These are phyloP conservation scores for Plusia festucae DNA, from an alignment of 2,888 invertebrate genomes.

Conservation along the genomic window DNA sequence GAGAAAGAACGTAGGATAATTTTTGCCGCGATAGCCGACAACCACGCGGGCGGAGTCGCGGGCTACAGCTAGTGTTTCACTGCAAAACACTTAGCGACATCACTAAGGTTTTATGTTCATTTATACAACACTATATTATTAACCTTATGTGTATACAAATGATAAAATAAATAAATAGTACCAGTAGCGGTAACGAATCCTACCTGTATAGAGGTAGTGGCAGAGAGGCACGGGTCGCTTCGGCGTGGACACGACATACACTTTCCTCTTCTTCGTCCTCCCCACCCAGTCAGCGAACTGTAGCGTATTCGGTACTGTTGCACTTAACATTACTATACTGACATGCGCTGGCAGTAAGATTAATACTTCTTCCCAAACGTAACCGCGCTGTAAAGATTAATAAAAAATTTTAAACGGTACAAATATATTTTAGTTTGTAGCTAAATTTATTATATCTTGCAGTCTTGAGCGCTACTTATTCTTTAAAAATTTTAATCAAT, in stretches of 20 bases:
- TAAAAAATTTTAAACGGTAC: background rate
- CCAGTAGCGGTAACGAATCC: too few species aligned
- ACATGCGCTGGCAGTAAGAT: constrained; percentile 98
- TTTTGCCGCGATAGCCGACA: too few species aligned
- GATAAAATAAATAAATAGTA: too few species aligned
- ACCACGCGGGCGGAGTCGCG: too few species aligned
- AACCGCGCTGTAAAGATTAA: constrained; percentile 92
- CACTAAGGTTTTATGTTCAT: too few species aligned
- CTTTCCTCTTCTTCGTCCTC: constrained; percentile 95
- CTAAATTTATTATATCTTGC: background rate
- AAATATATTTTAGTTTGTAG: background rate
- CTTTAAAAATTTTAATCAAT: too few species aligned
- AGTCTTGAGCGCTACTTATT: too few species aligned
- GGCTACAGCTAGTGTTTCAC: too few species aligned
- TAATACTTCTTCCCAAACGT: constrained; percentile 99
- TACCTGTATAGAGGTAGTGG: constrained; percentile 96
- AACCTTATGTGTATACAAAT: too few species aligned
- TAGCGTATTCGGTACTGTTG: constrained; percentile 98
- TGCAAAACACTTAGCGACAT: too few species aligned
- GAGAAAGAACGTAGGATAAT: too few species aligned
- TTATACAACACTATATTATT: too few species aligned
- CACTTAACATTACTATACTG: constrained; percentile 98
- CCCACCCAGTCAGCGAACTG: constrained; percentile 99
- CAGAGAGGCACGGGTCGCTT: constrained; percentile 98
- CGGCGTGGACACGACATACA: constrained; percentile 97